A percentile compares a stretch with the other conserved stretches of the same genome.
These are phyloP conservation scores for Drosophila barbarae DNA, from an alignment of 2,888 invertebrate species.

Conservation along the genomic window DNA sequence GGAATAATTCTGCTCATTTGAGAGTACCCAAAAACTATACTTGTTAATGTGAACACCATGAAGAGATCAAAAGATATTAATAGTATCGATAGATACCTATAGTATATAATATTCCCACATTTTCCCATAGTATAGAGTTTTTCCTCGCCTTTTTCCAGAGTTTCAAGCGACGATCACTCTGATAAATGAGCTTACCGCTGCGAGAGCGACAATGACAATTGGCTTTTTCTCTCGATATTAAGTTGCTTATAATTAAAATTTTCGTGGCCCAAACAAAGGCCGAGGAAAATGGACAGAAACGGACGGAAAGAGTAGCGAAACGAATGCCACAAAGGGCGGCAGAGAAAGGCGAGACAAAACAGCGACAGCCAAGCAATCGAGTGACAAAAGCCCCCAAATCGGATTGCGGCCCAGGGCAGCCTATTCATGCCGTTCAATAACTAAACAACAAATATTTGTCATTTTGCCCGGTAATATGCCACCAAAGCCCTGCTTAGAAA, in stretches of 20 bases:
- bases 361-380: conserved; percentile 58
- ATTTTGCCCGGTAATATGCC: conserved; percentile 59
- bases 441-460: conserved; percentile 69
- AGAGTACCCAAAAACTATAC: too few species aligned
- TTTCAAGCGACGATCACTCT: conserved; percentile 41
- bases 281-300: conserved; percentile 45
- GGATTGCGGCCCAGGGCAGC: conserved; percentile 63
- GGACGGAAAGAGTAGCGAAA: conserved; percentile 68
- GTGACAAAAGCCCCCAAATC: conserved; percentile 71
- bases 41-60: neutral
- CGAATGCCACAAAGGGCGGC: conserved; percentile 61
- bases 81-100: neutral
- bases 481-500: conserved; percentile 35
- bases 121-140: conserved; percentile 12
- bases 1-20: neutral
- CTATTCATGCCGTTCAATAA: conserved; percentile 64
- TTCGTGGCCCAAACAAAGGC: conserved; percentile 63
- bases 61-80: too few species aligned
- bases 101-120: conserved; percentile 23
- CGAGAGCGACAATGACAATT: conserved; percentile 71
- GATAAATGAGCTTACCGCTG: conserved; percentile 67
- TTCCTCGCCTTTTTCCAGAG: conserved; percentile 30
- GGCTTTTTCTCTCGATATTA: conserved; percentile 63
- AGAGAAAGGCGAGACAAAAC: conserved; percentile 64
- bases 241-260: conserved; percentile 72